These are phyloP conservation scores for Toxonevra muliebris DNA, from an alignment of 2,888 invertebrate species.

Conservation along the genomic window DNA sequence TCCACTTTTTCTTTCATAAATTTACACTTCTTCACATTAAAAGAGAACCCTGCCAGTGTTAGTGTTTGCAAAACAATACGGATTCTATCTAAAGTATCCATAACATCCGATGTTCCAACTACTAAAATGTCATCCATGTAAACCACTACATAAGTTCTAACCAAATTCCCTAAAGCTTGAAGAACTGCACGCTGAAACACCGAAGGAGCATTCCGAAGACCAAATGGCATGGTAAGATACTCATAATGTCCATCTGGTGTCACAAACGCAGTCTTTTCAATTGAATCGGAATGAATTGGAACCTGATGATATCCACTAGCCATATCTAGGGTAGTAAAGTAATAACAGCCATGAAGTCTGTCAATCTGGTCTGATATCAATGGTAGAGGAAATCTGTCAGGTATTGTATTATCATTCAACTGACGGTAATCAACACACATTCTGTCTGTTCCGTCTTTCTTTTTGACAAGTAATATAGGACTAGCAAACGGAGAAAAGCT, in stretches of 20 bases:
- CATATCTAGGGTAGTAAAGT: conserved; percentile 20
- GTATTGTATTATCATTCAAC: no score
- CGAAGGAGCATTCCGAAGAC: conserved; percentile 25
- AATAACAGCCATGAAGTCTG: conserved; percentile 7
- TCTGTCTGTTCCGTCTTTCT: conserved; percentile 21
- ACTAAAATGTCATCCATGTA: conserved; percentile 32
- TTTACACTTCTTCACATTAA: background rate
- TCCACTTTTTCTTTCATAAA: background rate
- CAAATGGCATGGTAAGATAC: conserved; percentile 29
- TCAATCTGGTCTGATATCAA: conserved; percentile 20
- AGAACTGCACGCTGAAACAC: conserved; percentile 19
- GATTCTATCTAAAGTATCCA: conserved; percentile 24
- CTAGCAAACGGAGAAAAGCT: conserved; percentile 24
- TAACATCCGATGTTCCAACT: conserved; percentile 13
- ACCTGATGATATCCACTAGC: conserved; percentile 33
- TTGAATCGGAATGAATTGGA: conserved; percentile 24
- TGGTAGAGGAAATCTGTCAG: conserved; percentile 10
- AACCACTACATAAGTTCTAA: conserved; percentile 20
- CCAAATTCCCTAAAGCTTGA: conserved; percentile 27
- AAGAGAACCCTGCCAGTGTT: conserved; percentile 9
- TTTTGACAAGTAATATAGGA: conserved; percentile 19
- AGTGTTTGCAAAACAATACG: conserved; percentile 19
- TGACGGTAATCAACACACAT: no score
- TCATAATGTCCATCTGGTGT: conserved; percentile 30
- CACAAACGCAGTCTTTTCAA: conserved; percentile 33